Evolutionary conservation across 2,113 vertebrate species (phyloP), one percentile per base, ranked within the genome.

Genomic region (Aplodontia rufa): DNA sequence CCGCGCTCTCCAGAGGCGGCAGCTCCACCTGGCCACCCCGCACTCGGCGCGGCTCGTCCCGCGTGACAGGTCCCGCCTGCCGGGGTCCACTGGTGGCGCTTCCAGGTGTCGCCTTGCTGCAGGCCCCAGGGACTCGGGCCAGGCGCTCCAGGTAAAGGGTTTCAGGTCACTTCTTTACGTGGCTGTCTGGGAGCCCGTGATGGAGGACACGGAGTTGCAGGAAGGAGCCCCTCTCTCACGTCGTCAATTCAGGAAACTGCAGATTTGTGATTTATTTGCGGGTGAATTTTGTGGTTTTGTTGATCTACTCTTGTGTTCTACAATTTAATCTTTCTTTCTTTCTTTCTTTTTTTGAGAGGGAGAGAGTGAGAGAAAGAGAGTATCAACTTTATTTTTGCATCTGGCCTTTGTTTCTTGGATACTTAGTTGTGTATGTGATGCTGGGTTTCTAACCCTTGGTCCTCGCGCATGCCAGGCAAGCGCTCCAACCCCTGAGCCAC

Each of bases 31-130:
- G 10, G 30, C 78, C 8, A 6, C 37, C 24, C 16, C 10, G 19
- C 58, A 28, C 0, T n/a, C 14, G 20, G 47, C 30, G n/a, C 26
- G 26, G 6, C 4, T 14, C 10, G 51, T 30, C n/a, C 1, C 16
- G 12, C 8, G 1, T 13, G 76, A 20, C 58, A 1, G 8, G 37
- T 26, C 45, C 30, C 1, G 20, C 32, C 32, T 6, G 4, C 4
- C 2, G 13, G 60, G 13, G 45, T 47, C 7, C n/a, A 5, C 8
- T 51, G 24, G 2, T 24, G 2, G 45, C n/a, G n/a, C 80, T 8
- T 35, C 1, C 35, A 3, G 64, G 3, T 6, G 3, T 17, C 4
- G 8, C 9, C 7, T 62, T 4, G 12, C 6, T 32, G 35, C 51
- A 19, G 20, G 42, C 9, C 16, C 26, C 16, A 0, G 0, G 47